Conservation (phyloP, 2,888 invertebrate genomes). For the Heliconius ismenius region DNA sequence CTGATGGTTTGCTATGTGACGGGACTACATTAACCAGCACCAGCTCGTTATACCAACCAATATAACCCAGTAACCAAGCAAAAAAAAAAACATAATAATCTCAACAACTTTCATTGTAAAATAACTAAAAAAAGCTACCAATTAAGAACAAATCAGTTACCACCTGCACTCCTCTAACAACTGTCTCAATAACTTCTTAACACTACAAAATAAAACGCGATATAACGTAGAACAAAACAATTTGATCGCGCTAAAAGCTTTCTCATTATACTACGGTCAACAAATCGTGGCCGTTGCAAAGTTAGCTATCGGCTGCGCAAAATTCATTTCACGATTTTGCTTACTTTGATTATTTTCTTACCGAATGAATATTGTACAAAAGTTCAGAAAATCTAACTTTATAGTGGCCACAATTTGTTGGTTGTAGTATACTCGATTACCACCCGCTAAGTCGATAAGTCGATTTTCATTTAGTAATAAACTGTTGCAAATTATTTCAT, state of each 20-base stretch:
- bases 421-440: constrained; percentile 51
- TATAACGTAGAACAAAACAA: constrained; percentile 46
- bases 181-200: constrained; percentile 55
- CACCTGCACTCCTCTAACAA: constrained; percentile 49
- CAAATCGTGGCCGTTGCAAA: too few species aligned
- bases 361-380: too few species aligned
- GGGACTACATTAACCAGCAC: too few species aligned
- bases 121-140: constrained; percentile 46
- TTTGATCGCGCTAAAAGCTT: constrained; percentile 51
- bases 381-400: too few species aligned
- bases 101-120: too few species aligned
- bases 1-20: too few species aligned
- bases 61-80: neutral
- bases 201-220: constrained; percentile 50
- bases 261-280: constrained; percentile 53
- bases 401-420: too few species aligned
- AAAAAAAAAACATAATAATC: too few species aligned
- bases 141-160: constrained; percentile 64
- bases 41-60: neutral
- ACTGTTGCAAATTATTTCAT: constrained; percentile 69
- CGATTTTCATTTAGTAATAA: constrained; percentile 68
- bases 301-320: too few species aligned
- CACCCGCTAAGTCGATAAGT: constrained; percentile 73
- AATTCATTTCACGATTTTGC: too few species aligned
- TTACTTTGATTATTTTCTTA: too few species aligned